phyloP scores from a whole-genome alignment of 1,140 invertebrate species.

The Zaprionus davidi region DNA sequence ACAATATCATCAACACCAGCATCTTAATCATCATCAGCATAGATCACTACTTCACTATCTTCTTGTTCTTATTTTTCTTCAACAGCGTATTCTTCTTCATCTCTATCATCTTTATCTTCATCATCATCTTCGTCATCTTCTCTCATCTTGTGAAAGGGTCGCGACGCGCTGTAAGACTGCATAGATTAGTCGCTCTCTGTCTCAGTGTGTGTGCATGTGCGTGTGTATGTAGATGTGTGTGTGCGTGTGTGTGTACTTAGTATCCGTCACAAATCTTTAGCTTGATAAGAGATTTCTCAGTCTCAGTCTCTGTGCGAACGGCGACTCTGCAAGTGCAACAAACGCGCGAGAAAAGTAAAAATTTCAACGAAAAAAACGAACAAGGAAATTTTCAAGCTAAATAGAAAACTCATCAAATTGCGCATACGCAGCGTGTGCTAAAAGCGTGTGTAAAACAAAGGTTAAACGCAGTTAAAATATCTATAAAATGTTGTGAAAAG shows the following conservation, averaged over 20 bases:
- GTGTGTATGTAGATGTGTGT: constrained; percentile 1
- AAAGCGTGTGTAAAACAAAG: not conserved
- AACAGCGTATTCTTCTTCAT: constrained; percentile 23
- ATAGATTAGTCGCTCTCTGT: constrained; percentile 33
- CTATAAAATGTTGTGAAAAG: not conserved
- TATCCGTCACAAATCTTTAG: constrained; percentile 35
- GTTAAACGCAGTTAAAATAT: not conserved
- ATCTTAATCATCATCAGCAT: not conserved
- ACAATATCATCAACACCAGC: constrained; percentile 23
- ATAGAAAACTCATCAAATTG: not conserved
- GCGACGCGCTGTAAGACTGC: constrained; percentile 16
- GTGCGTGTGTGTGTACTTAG: constrained; percentile 23
- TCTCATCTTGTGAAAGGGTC: constrained; percentile 13
- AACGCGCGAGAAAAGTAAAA: constrained; percentile 24
- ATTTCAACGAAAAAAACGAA: not conserved
- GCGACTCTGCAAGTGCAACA: constrained; percentile 63
- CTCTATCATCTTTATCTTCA: constrained; percentile 39
- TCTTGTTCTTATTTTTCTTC: not conserved
- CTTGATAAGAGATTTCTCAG: constrained; percentile 74
- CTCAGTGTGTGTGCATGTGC: constrained; percentile 8
- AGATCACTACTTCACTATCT: constrained; percentile 28
- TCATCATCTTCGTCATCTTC: constrained; percentile 15
- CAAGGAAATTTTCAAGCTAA: not conserved
- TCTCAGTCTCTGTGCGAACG: constrained; percentile 74
- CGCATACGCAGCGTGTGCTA: constrained; percentile 3